These are phyloP conservation scores for Pachymerium ferrugineum DNA, from an alignment of 2,888 invertebrate species.

Conservation along the genomic window DNA sequence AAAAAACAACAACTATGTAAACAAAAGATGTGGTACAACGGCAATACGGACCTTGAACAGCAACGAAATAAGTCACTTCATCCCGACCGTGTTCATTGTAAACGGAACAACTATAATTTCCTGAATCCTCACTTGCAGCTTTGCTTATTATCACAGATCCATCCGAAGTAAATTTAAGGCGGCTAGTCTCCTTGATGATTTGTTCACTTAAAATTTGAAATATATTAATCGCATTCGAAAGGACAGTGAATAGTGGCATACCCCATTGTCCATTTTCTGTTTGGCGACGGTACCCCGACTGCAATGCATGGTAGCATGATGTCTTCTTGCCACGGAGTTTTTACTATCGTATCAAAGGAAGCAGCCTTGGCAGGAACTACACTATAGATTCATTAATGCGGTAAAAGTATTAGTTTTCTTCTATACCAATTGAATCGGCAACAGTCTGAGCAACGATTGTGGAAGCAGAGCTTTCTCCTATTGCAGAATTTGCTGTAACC, in stretches of 20 bases:
- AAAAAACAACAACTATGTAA: neutral
- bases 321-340: neutral
- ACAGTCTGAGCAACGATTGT: no score
- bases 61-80: neutral
- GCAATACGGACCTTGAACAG: neutral
- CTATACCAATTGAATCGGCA: no score
- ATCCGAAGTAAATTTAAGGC: neutral
- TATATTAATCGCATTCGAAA: no score
- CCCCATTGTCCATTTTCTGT: neutral
- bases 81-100: neutral
- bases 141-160: neutral
- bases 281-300: neutral
- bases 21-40: neutral
- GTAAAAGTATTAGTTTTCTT: neutral
- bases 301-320: neutral
- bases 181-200: neutral
- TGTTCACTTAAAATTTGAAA: neutral
- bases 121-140: neutral
- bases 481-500: no score
- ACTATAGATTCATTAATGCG: neutral
- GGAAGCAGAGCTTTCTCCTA: no score
- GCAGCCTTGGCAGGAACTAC: conserved; percentile 13
- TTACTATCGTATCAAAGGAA: neutral
- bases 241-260: no score
- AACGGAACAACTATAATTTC: neutral